Evolutionary conservation across 1,140 invertebrate genomes (phyloP), one percentile per base, ranked within the genome.

Genomic region (Rhagoletis pomonella): DNA sequence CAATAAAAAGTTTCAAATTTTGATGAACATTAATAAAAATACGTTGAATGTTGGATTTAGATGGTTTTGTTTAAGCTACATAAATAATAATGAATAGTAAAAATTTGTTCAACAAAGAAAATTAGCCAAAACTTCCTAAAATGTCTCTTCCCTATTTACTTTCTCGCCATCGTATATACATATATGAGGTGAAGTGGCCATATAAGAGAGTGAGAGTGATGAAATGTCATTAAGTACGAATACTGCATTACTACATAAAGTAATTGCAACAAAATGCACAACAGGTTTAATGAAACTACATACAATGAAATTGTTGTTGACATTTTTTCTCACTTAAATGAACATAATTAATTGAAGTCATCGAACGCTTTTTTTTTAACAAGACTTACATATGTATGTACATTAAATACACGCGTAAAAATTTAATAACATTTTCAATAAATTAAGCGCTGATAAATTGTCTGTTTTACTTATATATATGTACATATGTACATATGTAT

Each of bases 401-500:
- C 67, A 14, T 47, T 44, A 14, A 55, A 7, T 12, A 17, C 17
- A 29, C 19, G 39, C 10, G 64, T 73, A 42, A 73, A 17, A 44
- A 44, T 47, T n/a, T 42, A 14, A 73, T n/a, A 73, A 73, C 14
- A 47, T 44, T 69, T 69, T 69, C 42, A 69, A 44, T 44, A 14
- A 42, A 69, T 69, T 69, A 39, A 44, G 14, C 10, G 39, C 67
- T 69, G 67, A 69, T 69, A 69, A 69, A 69, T 69, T 69, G 17
- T 39, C 60, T 62, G 60, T 4, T 59, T 59, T 6, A 59, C 58
- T 6, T 12, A 59, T 12, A 59, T 59, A 1, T 7, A 7, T 59
- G 1, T 59, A 59, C 58, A 59, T 7, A 59, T 12, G 12, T n/a
- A 6, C 4, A 6, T n/a, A 65, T 29, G 29, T 29, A 65, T 65